Evolutionary conservation across 2,113 vertebrate species (phyloP), one percentile per base, ranked within the genome.

Genomic region (Actinemys pallida): DNA sequence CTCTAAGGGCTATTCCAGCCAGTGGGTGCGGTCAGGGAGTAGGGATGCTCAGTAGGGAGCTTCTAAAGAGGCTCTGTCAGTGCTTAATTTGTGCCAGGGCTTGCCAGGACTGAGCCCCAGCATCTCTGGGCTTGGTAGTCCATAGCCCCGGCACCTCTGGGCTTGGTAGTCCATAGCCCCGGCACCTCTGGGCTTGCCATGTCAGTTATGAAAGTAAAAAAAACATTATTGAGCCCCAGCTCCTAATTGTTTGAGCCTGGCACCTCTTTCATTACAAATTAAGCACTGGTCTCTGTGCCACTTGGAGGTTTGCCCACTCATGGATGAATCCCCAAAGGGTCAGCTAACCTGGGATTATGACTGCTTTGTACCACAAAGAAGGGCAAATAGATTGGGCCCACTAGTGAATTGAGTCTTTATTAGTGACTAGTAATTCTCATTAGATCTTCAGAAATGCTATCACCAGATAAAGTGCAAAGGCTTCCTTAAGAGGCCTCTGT

Each of bases 281-380:
- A 31, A 62, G 57, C 57, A 13, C 57, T 31, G 11, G 35, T 10
- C 53, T 59, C 75, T 83, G 45, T 81, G 57, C 17, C 59, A 62
- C 1, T 0, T 49, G 16, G 45, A 52, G 89, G 59, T 4, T 5
- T 76, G 22, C 13, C 47, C 10, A 39, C 1, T 24, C 45, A 79
- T 49, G 27, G 35, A 72, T 39, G 19, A 39, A 72, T 22, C n/a
- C 8, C 65, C 8, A 39, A 72, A 19, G 65, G 65, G 35, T 22
- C 5, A 72, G 62, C 62, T 72, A 39, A 72, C 52, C 52, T 54
- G 22, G n/a, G 22, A 39, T 53, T 54, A 39, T 14, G 12, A 22
- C 52, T 39, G 47, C 14, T 47, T 14, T 31, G 13, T 31, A 14
- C 12, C 45, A 45, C 35, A 17, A 17, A 86, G 50, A 89, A 80